phyloP scores from a whole-genome alignment of 1,140 invertebrate genomes.

The Solenopsis fugax region DNA sequence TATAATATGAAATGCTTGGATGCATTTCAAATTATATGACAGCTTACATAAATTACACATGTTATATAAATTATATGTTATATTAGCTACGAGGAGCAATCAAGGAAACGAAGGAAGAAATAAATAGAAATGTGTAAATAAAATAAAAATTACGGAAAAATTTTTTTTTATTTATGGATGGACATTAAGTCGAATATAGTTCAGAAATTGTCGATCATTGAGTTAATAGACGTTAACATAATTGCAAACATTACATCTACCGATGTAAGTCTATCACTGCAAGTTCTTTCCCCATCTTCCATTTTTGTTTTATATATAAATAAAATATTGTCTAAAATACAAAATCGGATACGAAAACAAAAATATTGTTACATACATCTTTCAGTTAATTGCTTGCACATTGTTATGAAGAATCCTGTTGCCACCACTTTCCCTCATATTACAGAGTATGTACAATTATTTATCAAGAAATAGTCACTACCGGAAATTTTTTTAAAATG shows the following conservation, averaged over 20 bases:
- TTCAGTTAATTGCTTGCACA: constrained; percentile 34
- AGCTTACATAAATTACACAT: constrained; percentile 31
- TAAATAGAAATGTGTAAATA: constrained; percentile 14
- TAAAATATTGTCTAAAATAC: constrained; percentile 55
- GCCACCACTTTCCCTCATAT: constrained; percentile 16
- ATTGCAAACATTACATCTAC: constrained; percentile 64
- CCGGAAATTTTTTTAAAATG: constrained; percentile 40
- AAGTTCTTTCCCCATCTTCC: constrained; percentile 83
- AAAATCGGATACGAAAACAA: constrained; percentile 48
- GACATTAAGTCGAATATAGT: constrained; percentile 76
- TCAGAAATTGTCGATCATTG: constrained; percentile 74
- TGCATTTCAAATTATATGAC: neutral
- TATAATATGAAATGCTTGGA: constrained; percentile 16
- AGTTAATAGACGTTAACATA: constrained; percentile 62
- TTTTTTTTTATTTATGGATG: constrained; percentile 80
- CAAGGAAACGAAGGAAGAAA: constrained; percentile 7
- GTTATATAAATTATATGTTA: neutral
- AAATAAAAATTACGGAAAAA: constrained; percentile 69
- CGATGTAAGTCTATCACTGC: constrained; percentile 69
- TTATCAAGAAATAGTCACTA: constrained; percentile 43
- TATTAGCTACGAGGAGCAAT: neutral
- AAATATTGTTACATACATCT: constrained; percentile 60
- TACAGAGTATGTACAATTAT: constrained; percentile 67
- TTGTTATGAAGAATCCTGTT: constrained; percentile 2
- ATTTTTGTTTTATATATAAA: constrained; percentile 66